phyloP scores from a whole-genome alignment of 2,797 vertebrate species.

The Loriculus beryllinus region DNA sequence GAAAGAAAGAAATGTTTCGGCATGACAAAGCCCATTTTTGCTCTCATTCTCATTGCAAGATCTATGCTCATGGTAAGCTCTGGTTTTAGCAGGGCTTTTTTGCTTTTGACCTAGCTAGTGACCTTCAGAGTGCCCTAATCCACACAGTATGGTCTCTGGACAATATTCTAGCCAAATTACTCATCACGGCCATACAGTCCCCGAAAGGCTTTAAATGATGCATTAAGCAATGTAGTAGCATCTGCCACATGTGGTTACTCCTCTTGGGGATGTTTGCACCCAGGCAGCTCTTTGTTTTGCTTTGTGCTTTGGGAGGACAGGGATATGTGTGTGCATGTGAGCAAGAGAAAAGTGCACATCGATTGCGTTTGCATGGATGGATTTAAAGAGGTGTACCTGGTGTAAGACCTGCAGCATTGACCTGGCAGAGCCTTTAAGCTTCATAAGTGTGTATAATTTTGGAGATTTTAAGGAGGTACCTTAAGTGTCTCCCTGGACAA shows the following conservation, averaged over 20 bases:
- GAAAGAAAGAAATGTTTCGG: not conserved
- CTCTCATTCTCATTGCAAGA: not conserved
- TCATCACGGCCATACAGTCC: not conserved
- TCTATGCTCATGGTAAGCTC: not conserved
- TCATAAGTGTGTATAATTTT: rapidly evolving
- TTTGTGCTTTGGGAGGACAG: not conserved
- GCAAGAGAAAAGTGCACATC: rapidly evolving
- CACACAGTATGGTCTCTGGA: not conserved
- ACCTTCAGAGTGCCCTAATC: conserved; percentile 28
- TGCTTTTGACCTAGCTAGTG: not conserved
- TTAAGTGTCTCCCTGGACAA: rapidly evolving
- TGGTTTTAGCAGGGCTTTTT: not conserved
- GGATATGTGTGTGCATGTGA: rapidly evolving
- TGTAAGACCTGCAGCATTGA: not conserved
- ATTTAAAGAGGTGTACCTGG: not conserved
- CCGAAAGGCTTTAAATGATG: conserved; percentile 55
- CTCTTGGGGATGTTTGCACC: not conserved
- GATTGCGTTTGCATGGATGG: not conserved
- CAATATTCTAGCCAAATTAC: conserved; percentile 27
- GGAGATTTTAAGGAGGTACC: not conserved
- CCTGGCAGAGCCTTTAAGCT: not conserved
- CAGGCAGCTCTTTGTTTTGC: not conserved
- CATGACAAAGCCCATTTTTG: not conserved
- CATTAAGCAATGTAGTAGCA: conserved; percentile 50
- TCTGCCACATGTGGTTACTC: conserved; percentile 31